Base-by-base conservation (phyloP, 2,888 invertebrate genomes). In the Galeruca laticollis region DNA sequence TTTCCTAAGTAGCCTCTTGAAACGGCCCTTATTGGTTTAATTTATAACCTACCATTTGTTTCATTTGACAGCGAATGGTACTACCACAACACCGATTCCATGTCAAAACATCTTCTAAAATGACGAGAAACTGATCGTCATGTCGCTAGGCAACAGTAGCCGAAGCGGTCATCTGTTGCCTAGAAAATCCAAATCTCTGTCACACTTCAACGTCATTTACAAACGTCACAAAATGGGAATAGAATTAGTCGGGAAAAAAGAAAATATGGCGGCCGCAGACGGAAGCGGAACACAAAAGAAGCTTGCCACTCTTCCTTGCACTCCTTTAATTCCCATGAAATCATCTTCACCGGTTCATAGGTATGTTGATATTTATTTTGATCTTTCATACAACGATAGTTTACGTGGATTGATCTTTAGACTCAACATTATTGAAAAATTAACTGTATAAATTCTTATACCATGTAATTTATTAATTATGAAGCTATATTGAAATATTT, bases 151-250 rank as follows among this genome's bases (percentile, higher is more conserved):
- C 75, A 77, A 74, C 76, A 54, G 65, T 18, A 64, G 61, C n/a
- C 69, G 51, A 68, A 64, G 62, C 33, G 68, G 59, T 2, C 60
- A 64, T 37, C 70, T 68, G 78, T 77, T 75, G 75, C 73, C 77
- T 74, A 75, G 77, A 75, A 75, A 72, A 69, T 69, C 70, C 37
- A 72, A 69, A 68, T 60, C 71, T 2, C 64, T 74, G 73, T 72
- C 77, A 73, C 71, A 75, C 60, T 70, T 75, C 75, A 75, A 61
- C 73, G 75, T 75, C 75, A 73, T 68, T 65, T 70, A 73, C 26
- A 77, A 73, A 70, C 72, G 72, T 74, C 76, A 76, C 72, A 75
- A 68, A 69, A 75, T 76, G 73, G 69, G 64, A 69, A 65, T 72
- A 61, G 67, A 71, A 60, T 52, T 60, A 63, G 33, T 18, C 15